phyloP scores from a whole-genome alignment of 2,797 vertebrate species.

The Takifugu ocellatus region DNA sequence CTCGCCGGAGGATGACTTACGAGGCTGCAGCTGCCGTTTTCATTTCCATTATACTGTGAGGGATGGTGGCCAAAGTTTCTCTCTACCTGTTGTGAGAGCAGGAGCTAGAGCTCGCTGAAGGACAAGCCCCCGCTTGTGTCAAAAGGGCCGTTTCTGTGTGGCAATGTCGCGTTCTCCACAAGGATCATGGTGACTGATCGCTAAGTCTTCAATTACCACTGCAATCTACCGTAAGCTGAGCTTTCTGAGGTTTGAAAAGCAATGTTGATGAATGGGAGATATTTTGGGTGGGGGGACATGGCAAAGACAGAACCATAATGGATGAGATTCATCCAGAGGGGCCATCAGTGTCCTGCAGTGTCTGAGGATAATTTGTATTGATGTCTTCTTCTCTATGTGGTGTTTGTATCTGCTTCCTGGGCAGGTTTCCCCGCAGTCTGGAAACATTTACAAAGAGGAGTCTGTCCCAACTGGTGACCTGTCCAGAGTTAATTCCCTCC shows the following conservation, averaged over 20 bases:
- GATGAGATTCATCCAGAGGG: too few species aligned
- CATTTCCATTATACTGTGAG: constrained; percentile 64
- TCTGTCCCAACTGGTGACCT: too few species aligned
- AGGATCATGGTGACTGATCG: background rate
- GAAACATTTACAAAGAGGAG: too few species aligned
- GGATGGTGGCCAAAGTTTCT: constrained; percentile 37
- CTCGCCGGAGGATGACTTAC: constrained; percentile 51
- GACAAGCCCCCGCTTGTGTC: background rate
- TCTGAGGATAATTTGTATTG: too few species aligned
- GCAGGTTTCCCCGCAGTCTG: too few species aligned
- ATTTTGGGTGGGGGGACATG: background rate
- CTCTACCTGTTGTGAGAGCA: constrained; percentile 14
- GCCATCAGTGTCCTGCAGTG: too few species aligned
- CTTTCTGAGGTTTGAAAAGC: constrained; percentile 2
- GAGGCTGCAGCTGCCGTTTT: constrained; percentile 46
- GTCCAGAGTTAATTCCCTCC: too few species aligned
- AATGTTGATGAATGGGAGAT: background rate
- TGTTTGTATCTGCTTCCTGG: too few species aligned
- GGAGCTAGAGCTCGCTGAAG: constrained; percentile 11
- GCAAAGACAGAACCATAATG: constrained; percentile 1
- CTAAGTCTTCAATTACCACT: constrained; percentile 8
- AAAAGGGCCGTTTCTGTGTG: constrained; percentile 4
- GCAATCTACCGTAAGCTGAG: constrained; percentile 2
- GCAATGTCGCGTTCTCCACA: constrained; percentile 2
- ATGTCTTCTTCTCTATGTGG: too few species aligned